phyloP scores from a whole-genome alignment of 1,140 invertebrate genomes.

The Pristionchus pacificus region DNA sequence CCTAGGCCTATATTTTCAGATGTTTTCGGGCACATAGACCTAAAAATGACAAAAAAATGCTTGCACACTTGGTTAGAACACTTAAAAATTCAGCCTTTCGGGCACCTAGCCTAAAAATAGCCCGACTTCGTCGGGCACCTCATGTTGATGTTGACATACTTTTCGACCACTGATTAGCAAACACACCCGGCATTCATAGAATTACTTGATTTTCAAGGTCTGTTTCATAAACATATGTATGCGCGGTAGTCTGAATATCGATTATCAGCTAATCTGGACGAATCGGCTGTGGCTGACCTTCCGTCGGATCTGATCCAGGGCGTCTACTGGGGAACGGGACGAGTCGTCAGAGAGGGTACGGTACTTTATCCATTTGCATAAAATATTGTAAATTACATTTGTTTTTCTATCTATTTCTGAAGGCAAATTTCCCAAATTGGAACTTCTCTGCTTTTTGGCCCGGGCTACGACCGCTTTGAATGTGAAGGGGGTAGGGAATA shows the following conservation, averaged over 20 bases:
- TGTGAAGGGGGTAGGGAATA: background rate
- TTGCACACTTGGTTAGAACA: too few species aligned
- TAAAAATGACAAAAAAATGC: too few species aligned
- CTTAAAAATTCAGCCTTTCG: too few species aligned
- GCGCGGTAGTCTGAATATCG: background rate
- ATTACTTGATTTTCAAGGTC: background rate
- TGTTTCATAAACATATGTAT: background rate
- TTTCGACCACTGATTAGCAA: too few species aligned
- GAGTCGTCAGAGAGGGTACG: background rate
- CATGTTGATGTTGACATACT: background rate
- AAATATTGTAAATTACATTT: background rate
- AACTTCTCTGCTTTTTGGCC: background rate
- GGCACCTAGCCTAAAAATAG: background rate
- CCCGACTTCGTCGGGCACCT: too few species aligned
- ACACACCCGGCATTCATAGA: too few species aligned
- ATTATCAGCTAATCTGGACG: background rate
- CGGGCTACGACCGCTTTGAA: background rate
- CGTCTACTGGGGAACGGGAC: background rate
- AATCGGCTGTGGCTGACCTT: background rate
- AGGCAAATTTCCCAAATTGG: background rate
- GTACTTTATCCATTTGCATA: background rate
- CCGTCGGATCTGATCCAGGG: background rate
- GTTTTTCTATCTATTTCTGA: background rate
- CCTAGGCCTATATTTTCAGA: too few species aligned
- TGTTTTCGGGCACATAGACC: too few species aligned